A percentile compares a stretch with the other conserved stretches of the same genome.
These are phyloP conservation scores for Melolontha melolontha DNA, from an alignment of 2,888 invertebrate species.

Conservation along the genomic window DNA sequence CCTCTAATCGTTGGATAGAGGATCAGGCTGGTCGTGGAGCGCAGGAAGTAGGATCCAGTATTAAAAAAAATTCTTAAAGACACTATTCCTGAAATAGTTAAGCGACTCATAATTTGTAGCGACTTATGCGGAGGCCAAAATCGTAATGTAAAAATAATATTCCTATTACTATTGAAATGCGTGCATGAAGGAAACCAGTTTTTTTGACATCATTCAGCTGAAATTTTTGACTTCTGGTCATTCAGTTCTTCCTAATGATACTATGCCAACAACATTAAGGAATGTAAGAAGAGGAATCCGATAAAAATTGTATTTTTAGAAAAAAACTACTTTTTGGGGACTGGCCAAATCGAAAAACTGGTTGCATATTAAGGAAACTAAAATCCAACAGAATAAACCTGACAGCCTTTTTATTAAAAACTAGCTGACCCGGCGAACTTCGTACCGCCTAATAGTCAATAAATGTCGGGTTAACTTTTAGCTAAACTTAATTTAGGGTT, in stretches of 20 bases:
- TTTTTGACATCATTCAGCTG: conserved; percentile 32
- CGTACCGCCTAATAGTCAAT: too few species aligned
- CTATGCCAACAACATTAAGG: background rate
- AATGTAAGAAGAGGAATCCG: background rate
- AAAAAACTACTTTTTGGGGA: background rate
- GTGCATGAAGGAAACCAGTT: conserved; percentile 39
- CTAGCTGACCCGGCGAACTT: too few species aligned
- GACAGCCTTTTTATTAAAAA: background rate
- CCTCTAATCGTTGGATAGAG: conserved; percentile 53
- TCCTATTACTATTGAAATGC: conserved; percentile 46
- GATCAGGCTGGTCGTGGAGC: conserved; percentile 51
- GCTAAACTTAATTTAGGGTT: too few species aligned
- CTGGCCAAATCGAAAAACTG: background rate
- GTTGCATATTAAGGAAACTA: background rate
- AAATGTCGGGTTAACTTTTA: too few species aligned
- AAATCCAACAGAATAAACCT: background rate
- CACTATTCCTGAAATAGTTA: conserved; percentile 11
- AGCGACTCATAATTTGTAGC: conserved; percentile 48
- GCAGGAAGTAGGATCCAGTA: conserved; percentile 53
- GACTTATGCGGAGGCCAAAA: conserved; percentile 44
- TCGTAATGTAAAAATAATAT: conserved; percentile 47
- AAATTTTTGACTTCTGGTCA: conserved; percentile 14
- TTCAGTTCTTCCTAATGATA: background rate
- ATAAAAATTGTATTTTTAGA: background rate
- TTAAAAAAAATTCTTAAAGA: conserved; percentile 49